Base-by-base conservation (phyloP, 2,113 vertebrate genomes). In the Salvelinus namaycush region DNA sequence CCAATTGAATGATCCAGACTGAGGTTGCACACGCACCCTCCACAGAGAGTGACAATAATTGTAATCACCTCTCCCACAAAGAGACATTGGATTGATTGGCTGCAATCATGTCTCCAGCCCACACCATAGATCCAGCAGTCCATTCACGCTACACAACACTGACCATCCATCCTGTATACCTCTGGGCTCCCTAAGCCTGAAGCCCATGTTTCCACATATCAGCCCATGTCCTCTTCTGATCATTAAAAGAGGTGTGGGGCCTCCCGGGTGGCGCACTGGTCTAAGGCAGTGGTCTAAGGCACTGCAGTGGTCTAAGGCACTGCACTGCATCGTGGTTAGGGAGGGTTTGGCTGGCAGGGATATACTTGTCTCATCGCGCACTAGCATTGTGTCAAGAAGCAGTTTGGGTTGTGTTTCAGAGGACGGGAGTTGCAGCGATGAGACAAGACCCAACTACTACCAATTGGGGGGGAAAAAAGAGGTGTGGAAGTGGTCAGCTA, bases 141-240 rank as follows among this genome's bases (percentile, higher is more conserved):
- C 3, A 27, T 22, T n/a, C 75, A 49, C 73, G 39, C 39, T 44
- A 12, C 76, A 71, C 29, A 34, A 70, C 51, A 48, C 29, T 76
- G 71, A 54, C 71, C 79, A 74, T 22, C 74, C 79, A 74, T n/a
- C 68, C 29, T 18, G 60, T 70, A 34, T 44, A 48, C 60, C 51
- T n/a, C 48, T 39, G 24, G 20, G 26, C 70, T 66, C 22, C 18
- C 73, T 26, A 65, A 26, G 62, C 34, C 59, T 29, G 59, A 18
- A 18, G 60, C 27, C 57, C 59, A 70, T 66, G 65, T 54, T 51
- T 44, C 39, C 39, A 44, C 39, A 44, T 44, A 44, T 44, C 39
- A 44, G 9, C 39, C 39, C 39, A 44, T 44, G 9, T 54, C 51
- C 51, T 26, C 34, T 27, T 76, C 83, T 81, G 81, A 81, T 81